These are phyloP conservation scores for Coilia nasus DNA, from an alignment of 2,797 vertebrate genomes.

Conservation along the genomic window DNA sequence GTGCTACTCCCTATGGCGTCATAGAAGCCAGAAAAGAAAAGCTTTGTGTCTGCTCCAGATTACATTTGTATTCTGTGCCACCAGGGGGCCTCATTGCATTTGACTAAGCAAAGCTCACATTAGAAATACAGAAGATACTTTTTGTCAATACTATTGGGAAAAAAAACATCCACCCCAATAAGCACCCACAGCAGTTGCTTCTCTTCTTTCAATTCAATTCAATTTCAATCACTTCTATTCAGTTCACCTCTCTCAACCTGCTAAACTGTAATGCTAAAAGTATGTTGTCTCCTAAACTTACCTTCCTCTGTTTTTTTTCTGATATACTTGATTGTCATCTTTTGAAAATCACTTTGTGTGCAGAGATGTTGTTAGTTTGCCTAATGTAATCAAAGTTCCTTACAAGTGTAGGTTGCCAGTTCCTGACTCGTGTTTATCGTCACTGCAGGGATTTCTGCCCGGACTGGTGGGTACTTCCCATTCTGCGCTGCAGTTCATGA, in stretches of 20 bases:
- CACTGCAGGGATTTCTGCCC: conserved; percentile 80
- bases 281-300: not conserved
- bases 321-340: not conserved
- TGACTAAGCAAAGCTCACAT: not conserved
- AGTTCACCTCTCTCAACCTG: not conserved
- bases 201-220: not conserved
- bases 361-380: not conserved
- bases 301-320: not conserved
- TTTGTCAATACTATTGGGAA: not conserved
- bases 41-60: not conserved
- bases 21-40: not conserved
- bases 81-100: conserved; percentile 31
- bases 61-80: conserved; percentile 29
- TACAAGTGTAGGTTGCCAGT: not conserved
- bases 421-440: not conserved
- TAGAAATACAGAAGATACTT: not conserved
- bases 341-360: not conserved
- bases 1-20: not conserved
- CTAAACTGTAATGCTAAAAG: conserved; percentile 7
- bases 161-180: not conserved
- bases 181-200: not conserved
- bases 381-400: not conserved
- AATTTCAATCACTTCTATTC: not conserved
- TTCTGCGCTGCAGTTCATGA: conserved; percentile 86
- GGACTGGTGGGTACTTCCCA: conserved; percentile 85